phyloP scores from a whole-genome alignment of 2,888 invertebrate species.

The Agrotis exclamationis region DNA sequence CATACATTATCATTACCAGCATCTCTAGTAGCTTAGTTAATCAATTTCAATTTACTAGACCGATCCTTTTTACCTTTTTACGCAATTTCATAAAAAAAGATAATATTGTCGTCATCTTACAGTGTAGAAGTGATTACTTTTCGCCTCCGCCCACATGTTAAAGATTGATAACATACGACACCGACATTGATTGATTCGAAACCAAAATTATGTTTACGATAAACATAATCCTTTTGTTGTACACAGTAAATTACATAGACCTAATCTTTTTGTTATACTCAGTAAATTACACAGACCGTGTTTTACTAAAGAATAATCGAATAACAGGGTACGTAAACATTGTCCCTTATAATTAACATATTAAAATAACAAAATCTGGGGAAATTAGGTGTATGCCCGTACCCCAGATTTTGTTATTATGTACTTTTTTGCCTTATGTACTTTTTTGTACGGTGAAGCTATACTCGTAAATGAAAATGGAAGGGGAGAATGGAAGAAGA shows the following conservation, averaged over 20 bases:
- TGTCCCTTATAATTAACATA: not conserved
- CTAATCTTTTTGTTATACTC: constrained; percentile 19
- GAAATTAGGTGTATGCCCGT: too few species aligned
- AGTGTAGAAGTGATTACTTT: constrained; percentile 30
- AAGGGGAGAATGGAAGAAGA: too few species aligned
- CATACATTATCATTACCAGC: too few species aligned
- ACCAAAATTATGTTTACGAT: constrained; percentile 30
- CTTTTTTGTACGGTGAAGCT: too few species aligned
- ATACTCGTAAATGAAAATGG: too few species aligned
- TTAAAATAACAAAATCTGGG: too few species aligned
- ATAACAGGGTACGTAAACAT: not conserved
- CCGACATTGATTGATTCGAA: constrained; percentile 40
- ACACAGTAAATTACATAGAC: not conserved
- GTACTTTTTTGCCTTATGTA: not conserved
- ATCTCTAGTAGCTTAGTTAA: not conserved
- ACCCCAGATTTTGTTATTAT: too few species aligned
- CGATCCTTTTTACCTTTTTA: constrained; percentile 17
- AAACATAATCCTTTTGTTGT: constrained; percentile 29
- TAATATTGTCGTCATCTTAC: constrained; percentile 20
- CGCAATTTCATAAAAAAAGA: constrained; percentile 20
- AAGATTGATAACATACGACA: constrained; percentile 38
- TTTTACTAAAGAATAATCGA: constrained; percentile 9
- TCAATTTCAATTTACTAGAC: not conserved
- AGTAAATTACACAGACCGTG: not conserved
- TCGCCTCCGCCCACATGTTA: constrained; percentile 19